Conservation (phyloP, 2,888 invertebrate species). For the Lasioglossum marginatum region DNA sequence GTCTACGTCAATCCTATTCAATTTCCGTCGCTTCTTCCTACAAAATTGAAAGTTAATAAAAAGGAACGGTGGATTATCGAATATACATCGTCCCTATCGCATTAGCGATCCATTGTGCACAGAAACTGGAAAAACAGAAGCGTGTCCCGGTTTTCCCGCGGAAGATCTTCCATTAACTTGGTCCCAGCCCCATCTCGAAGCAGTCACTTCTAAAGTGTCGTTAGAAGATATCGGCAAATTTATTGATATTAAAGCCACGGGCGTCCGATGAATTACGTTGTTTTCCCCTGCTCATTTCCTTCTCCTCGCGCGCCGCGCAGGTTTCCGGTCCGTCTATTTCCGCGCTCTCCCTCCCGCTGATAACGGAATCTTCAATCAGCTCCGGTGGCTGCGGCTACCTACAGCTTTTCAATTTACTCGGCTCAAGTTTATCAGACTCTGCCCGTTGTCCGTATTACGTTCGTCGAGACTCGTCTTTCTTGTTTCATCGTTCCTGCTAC, state of each 20-base stretch:
- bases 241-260: slow-evolving; percentile 33
- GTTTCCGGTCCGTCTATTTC: slow-evolving; percentile 12
- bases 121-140: neutral
- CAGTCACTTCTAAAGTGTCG: slow-evolving; percentile 16
- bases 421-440: slow-evolving; percentile 2
- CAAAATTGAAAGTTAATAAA: neutral
- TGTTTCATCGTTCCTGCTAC: neutral
- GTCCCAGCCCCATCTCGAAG: neutral
- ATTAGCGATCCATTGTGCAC: neutral
- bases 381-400: neutral
- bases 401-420: slow-evolving; percentile 35
- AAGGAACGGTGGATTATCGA: neutral
- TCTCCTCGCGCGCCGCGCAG: neutral
- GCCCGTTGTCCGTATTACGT: neutral
- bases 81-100: neutral
- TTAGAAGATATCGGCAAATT: slow-evolving; percentile 45
- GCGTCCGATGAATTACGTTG: slow-evolving; percentile 16
- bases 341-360: neutral
- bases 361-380: slow-evolving; percentile 40
- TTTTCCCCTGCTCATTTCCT: slow-evolving; percentile 3
- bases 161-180: slow-evolving; percentile 10
- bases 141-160: neutral
- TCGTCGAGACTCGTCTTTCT: neutral
- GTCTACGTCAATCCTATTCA: neutral
- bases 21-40: neutral